A percentile compares a stretch with the other conserved stretches of the same genome.
Evolutionary conservation across 2,888 invertebrate species (phyloP).

Genomic region (Caenorhabditis angaria): DNA sequence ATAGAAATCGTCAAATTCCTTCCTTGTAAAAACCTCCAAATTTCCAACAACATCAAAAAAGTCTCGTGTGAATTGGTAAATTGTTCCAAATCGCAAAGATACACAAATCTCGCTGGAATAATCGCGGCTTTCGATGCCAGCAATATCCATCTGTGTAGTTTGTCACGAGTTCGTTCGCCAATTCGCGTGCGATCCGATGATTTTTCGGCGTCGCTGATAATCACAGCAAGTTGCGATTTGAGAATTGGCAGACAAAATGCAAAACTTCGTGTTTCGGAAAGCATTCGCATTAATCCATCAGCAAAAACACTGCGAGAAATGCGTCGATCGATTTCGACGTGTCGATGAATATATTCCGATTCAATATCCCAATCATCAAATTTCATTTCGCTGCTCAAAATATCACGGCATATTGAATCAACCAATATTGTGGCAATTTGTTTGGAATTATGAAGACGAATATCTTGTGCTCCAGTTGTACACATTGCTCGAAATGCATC

Average conservation of each 20-base stretch:
- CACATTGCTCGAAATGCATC: constrained; percentile 32
- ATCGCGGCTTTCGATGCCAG: constrained; percentile 21
- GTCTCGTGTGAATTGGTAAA: constrained; percentile 29
- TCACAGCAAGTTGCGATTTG: constrained; percentile 44
- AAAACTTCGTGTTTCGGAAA: constrained; percentile 41
- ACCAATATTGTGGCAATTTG: constrained; percentile 15
- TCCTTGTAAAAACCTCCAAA: constrained; percentile 33
- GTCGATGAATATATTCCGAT: constrained; percentile 34
- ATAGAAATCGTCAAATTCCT: background rate
- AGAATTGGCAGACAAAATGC: constrained; percentile 49
- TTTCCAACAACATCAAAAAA: constrained; percentile 27
- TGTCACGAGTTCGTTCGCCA: background rate
- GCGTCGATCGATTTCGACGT: constrained; percentile 24
- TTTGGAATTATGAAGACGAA: constrained; percentile 19
- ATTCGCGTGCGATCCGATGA: constrained; percentile 8
- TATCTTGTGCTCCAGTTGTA: constrained; percentile 9
- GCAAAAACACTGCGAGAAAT: constrained; percentile 14
- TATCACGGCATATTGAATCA: constrained; percentile 19
- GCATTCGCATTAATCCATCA: constrained; percentile 40
- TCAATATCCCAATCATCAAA: constrained; percentile 43
- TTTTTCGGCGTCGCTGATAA: constrained; percentile 36
- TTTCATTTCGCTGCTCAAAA: constrained; percentile 20
- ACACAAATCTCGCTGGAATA: constrained; percentile 8
- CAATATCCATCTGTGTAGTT: constrained; percentile 27
- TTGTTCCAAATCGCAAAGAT: constrained; percentile 25